phyloP scores from a whole-genome alignment of 2,797 vertebrate genomes.

The Bufotes viridis region DNA sequence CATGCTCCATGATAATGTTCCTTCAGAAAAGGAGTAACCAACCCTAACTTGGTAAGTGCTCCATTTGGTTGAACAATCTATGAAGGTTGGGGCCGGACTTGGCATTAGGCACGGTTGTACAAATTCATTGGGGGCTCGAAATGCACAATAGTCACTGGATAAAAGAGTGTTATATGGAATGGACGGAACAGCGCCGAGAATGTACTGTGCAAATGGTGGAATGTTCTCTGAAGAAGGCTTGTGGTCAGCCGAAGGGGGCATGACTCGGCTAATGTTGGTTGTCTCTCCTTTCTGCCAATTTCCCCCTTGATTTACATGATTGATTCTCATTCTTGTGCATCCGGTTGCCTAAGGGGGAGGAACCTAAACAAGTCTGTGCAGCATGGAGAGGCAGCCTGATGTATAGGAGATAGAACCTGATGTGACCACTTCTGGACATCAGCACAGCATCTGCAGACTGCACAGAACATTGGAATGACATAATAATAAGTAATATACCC shows the following conservation, averaged over 20 bases:
- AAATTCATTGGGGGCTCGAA: background rate
- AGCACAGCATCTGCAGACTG: too few species aligned
- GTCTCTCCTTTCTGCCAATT: background rate
- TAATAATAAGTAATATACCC: background rate
- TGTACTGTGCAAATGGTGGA: background rate
- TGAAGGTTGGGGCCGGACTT: too few species aligned
- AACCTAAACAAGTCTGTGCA: slow-evolving; percentile 3
- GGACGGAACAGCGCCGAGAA: background rate
- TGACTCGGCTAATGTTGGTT: background rate
- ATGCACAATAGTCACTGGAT: background rate
- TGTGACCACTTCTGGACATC: background rate
- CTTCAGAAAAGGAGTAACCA: slow-evolving; percentile 65
- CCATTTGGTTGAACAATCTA: background rate
- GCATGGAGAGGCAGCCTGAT: background rate
- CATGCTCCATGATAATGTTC: slow-evolving; percentile 68
- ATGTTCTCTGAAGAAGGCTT: background rate
- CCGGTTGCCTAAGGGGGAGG: background rate
- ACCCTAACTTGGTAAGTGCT: background rate
- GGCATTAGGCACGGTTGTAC: background rate
- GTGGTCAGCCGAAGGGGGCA: background rate
- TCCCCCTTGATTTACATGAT: background rate
- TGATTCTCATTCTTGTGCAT: background rate
- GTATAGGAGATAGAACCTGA: background rate
- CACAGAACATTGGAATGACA: background rate
- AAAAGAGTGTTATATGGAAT: background rate